Evolutionary conservation across 2,888 invertebrate species (phyloP).

Genomic region (Pilophorus perplexus): DNA sequence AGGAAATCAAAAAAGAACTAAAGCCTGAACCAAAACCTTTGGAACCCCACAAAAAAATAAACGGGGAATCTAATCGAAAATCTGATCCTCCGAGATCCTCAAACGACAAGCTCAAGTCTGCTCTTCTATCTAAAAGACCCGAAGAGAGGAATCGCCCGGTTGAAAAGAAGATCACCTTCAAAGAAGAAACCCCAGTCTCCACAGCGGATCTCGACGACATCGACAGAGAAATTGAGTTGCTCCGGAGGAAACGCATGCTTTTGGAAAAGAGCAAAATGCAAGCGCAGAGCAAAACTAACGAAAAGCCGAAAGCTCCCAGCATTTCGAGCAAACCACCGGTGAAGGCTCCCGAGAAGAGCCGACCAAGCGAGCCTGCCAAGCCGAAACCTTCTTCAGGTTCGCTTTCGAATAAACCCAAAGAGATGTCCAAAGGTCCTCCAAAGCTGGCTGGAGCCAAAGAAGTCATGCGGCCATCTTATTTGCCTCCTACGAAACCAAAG

Average conservation of each 20-base stretch:
- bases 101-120: background rate
- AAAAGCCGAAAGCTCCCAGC: background rate
- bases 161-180: background rate
- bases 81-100: background rate
- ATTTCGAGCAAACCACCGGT: conserved; percentile 48
- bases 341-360: background rate
- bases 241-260: conserved; percentile 36
- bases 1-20: no score
- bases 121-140: background rate
- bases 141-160: background rate
- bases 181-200: background rate
- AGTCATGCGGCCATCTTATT: background rate
- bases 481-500: conserved; percentile 11
- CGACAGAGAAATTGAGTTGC: conserved; percentile 41
- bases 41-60: background rate
- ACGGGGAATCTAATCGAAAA: background rate
- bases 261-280: conserved; percentile 19
- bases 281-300: no score
- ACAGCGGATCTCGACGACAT: conserved; percentile 26
- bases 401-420: no score
- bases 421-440: background rate
- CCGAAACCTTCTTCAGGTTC: background rate
- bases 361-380: background rate
- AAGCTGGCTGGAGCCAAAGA: conserved; percentile 6
- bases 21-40: background rate